Base-by-base conservation (phyloP, 2,113 vertebrate genomes). In the Crotalus horridus region DNA sequence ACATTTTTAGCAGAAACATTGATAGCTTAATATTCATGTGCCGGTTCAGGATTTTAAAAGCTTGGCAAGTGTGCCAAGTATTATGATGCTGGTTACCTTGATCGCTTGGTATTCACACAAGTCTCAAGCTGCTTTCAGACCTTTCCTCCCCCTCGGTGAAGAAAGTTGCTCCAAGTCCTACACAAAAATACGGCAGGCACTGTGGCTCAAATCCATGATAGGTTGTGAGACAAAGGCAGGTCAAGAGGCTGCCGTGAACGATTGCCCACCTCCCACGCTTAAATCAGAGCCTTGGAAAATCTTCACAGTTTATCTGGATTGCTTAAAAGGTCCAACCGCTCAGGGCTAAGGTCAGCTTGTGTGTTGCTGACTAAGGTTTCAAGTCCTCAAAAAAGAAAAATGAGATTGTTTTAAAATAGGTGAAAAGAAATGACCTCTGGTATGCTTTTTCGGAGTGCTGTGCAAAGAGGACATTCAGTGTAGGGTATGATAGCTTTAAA, bases 1-100 rank as follows among this genome's bases (percentile, higher is more conserved):
- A 87, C 33, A n/a, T 39, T 55, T 89, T 74, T 4, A 88, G 86
- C 51, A 11, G 3, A 51, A 21, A 43, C 51, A 89, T 33, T 55
- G 59, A 88, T 39, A 58, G 91, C 43, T 53, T 93, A 91, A 94
- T 53, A 74, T 90, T 93, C 94, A 94, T 56, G 92, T 87, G 91
- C 24, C 11, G 1, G 1, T 29, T 4, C 29, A 61, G 89, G 93
- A 33, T 3, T 0, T n/a, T 74, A 89, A 94, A 92, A 95, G 92
- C 39, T 53, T 39, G 87, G 55, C 46, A 59, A 53, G 93, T 85
- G 87, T 59, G 87, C 26, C 69, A 91, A 53, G 3, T 0, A 0
- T 55, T 89, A 81, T 56, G 7, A 55, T 92, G 61, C 43, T 90
- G 8, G 92, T 92, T 85, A 54, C 90, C 93, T 95, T 95, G 87